A percentile compares a stretch with the other conserved stretches of the same genome.
Conservation (phyloP, 2,113 vertebrate genomes). For the Argyrosomus japonicus region DNA sequence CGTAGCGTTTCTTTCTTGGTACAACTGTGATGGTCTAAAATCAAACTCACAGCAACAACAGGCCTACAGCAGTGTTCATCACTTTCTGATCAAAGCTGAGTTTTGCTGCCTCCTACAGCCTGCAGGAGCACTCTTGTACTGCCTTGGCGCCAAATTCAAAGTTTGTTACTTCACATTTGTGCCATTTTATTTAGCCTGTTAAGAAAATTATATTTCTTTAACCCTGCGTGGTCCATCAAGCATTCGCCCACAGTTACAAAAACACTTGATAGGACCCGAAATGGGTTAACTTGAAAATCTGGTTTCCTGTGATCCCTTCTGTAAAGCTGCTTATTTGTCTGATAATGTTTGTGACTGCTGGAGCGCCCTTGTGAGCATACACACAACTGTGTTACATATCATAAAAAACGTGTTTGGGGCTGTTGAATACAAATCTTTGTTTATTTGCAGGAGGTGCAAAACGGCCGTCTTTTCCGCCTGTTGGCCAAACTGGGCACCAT, state of each 20-base stretch:
- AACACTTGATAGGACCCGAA: no score
- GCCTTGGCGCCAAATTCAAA: background rate
- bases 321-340: background rate
- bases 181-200: background rate
- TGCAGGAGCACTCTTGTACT: background rate
- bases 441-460: constrained; percentile 94
- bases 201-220: background rate
- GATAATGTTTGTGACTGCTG: background rate
- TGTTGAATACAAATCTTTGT: background rate
- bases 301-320: background rate
- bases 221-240: no score
- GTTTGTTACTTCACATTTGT: background rate
- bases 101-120: background rate
- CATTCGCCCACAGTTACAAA: no score
- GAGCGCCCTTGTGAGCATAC: background rate
- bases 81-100: no score
- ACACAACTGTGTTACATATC: background rate
- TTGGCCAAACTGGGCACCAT: constrained; percentile 99
- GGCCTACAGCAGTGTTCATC: background rate
- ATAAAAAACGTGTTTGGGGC: background rate
- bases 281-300: background rate
- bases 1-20: background rate
- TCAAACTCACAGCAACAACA: background rate
- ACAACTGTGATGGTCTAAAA: background rate
- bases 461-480: constrained; percentile 97